A percentile compares a stretch with the other conserved stretches of the same genome.
phyloP scores from a whole-genome alignment of 30 jellyfish, hydroid and myxozoan genomes.

The Chrysaora quinquecirrha region DNA sequence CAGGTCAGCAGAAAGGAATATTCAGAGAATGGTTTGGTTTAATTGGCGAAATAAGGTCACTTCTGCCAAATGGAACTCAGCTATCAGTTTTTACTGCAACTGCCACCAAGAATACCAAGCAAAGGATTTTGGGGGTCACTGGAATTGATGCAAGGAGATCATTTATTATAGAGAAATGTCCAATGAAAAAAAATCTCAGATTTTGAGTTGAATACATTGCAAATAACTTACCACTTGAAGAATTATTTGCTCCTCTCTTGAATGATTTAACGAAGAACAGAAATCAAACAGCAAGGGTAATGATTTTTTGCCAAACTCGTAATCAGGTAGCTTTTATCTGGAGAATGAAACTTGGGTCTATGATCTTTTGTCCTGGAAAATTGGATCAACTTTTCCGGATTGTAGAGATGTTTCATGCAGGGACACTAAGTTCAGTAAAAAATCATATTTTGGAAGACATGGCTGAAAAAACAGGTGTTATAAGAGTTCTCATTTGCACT shows the following conservation, averaged over 20 bases:
- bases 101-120: neutral
- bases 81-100: neutral
- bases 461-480: neutral
- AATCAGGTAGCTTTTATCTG: conserved; percentile 19
- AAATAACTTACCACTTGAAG: neutral
- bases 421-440: conserved; percentile 4
- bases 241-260: neutral
- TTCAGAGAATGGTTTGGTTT: neutral
- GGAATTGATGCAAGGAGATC: neutral
- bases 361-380: conserved; percentile 21
- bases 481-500: conserved; percentile 17
- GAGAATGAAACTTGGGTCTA: conserved; percentile 16
- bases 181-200: neutral
- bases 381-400: neutral
- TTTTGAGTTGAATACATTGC: neutral
- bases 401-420: conserved; percentile 31
- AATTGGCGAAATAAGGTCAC: neutral
- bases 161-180: neutral
- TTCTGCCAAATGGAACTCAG: neutral
- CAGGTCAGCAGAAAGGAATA: neutral
- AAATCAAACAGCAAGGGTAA: neutral
- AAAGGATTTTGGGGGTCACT: neutral
- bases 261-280: no score
- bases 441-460: conserved; percentile 15
- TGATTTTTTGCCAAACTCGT: conserved; percentile 18